Evolutionary conservation across 2,888 invertebrate species (phyloP).

Genomic region (Melinaea menophilus): DNA sequence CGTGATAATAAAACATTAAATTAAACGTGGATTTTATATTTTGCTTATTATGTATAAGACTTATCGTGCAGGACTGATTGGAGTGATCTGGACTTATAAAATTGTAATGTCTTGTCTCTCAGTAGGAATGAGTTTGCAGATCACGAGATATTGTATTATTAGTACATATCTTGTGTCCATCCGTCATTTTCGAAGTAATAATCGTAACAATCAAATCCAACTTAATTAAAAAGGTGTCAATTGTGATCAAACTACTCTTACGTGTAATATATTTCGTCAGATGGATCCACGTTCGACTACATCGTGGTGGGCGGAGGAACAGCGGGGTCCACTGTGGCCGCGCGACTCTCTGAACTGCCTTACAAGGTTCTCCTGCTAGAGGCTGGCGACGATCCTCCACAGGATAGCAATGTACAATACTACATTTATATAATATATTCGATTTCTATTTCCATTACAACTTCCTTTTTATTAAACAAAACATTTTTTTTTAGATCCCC

Average conservation of each 20-base stretch:
- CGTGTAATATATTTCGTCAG: conserved; percentile 35
- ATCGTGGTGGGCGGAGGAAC: conserved; percentile 65
- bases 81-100: too few species aligned
- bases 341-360: conserved; percentile 47
- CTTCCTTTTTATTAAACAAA: not conserved
- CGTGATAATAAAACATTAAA: too few species aligned
- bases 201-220: too few species aligned
- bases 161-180: too few species aligned
- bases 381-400: conserved; percentile 60
- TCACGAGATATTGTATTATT: too few species aligned
- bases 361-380: conserved; percentile 57
- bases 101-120: too few species aligned
- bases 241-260: not conserved
- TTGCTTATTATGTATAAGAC: too few species aligned
- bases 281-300: conserved; percentile 54
- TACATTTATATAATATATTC: not conserved
- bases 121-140: too few species aligned
- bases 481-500: conserved; percentile 47
- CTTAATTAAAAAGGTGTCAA: too few species aligned
- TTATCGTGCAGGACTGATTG: too few species aligned
- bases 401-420: conserved; percentile 51
- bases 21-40: too few species aligned
- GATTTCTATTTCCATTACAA: not conserved
- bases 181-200: too few species aligned
- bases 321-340: conserved; percentile 57